Evolutionary conservation across 1,140 invertebrate species (phyloP).

Genomic region (Habropoda laboriosa): DNA sequence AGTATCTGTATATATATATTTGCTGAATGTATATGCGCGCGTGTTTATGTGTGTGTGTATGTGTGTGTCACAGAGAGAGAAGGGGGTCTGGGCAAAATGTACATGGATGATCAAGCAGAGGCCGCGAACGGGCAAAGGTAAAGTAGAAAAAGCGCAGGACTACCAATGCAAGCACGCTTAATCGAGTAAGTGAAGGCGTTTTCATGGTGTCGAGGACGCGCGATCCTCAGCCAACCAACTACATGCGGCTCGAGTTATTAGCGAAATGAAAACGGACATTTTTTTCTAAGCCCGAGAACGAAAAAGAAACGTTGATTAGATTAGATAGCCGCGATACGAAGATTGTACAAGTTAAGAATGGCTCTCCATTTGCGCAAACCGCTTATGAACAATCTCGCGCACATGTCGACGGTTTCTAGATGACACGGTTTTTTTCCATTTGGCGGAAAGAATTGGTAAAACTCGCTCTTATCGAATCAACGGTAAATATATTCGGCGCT

Average conservation of each 20-base stretch:
- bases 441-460: not conserved
- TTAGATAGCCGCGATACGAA: not conserved
- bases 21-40: too few relatives aligned
- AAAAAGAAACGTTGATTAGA: not conserved
- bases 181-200: conserved; percentile 53
- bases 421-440: not conserved
- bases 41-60: not conserved
- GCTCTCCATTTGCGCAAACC: not conserved
- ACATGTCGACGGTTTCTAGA: too few relatives aligned
- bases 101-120: conserved; percentile 41
- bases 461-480: not conserved
- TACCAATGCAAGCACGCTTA: conserved; percentile 65
- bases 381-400: not conserved
- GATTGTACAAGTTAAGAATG: not conserved
- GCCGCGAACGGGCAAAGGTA: conserved; percentile 47
- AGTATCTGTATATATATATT: too few relatives aligned
- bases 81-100: not conserved
- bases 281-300: too few relatives aligned
- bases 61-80: not conserved
- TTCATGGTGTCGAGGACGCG: conserved; percentile 22
- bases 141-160: conserved; percentile 56
- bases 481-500: not conserved
- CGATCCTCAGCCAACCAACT: not conserved
- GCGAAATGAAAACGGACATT: not conserved
- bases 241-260: not conserved